Conservation (phyloP, 2,888 invertebrate species). For the Drosophila paracracens region DNA sequence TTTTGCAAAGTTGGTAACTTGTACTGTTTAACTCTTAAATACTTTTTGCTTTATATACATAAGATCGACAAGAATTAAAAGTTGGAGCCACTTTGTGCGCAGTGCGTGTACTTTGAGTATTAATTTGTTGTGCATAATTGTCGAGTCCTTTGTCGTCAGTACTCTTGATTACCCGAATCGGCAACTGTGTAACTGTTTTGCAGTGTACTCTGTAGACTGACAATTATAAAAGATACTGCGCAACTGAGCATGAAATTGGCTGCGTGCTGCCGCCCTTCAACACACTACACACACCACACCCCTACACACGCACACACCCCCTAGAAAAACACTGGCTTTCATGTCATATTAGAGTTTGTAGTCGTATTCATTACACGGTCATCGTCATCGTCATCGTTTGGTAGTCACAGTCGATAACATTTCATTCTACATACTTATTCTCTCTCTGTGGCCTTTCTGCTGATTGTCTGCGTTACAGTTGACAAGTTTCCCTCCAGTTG, state of each 20-base stretch:
- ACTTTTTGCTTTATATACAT: neutral
- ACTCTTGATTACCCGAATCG: slow-evolving; percentile 1
- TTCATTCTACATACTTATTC: slow-evolving; percentile 34
- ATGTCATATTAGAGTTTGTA: slow-evolving; percentile 31
- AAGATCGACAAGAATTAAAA: slow-evolving; percentile 16
- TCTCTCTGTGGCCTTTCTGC: slow-evolving; percentile 36
- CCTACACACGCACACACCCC: neutral
- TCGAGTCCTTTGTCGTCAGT: slow-evolving; percentile 33
- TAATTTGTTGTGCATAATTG: slow-evolving; percentile 9
- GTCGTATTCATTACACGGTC: slow-evolving; percentile 47
- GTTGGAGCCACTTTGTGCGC: slow-evolving; percentile 36
- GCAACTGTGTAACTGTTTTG: neutral
- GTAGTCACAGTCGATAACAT: slow-evolving; percentile 69
- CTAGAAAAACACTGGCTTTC: slow-evolving; percentile 52
- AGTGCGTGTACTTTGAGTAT: slow-evolving; percentile 52
- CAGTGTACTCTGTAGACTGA: slow-evolving; percentile 36
- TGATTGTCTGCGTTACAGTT: slow-evolving; percentile 77
- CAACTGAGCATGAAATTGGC: slow-evolving; percentile 76
- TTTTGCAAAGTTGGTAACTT: neutral
- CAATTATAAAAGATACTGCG: slow-evolving; percentile 69
- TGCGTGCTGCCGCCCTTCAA: slow-evolving; percentile 60
- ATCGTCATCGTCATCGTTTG: slow-evolving; percentile 28
- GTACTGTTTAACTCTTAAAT: neutral
- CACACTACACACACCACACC: slow-evolving; percentile 8
- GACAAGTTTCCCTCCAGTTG: slow-evolving; percentile 59